Evolutionary conservation across 2,888 invertebrate genomes (phyloP).

Genomic region (Drosophila vallismaia): DNA sequence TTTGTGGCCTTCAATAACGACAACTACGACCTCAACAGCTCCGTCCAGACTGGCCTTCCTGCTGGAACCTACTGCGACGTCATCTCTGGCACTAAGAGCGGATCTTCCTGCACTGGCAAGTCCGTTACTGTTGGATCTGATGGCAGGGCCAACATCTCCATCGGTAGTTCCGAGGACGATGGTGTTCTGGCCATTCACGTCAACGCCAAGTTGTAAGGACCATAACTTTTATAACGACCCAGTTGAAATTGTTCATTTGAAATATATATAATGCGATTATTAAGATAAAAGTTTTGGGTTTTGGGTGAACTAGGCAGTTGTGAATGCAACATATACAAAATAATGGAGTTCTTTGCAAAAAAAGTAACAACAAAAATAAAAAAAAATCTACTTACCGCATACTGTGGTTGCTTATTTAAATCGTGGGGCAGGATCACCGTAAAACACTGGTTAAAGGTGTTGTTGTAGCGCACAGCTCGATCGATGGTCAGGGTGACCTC

Average conservation of each 20-base stretch:
- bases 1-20: neutral
- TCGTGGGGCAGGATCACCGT: conserved; percentile 91
- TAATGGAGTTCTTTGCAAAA: too few species aligned
- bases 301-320: too few species aligned
- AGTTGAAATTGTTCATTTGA: too few species aligned
- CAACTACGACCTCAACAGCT: conserved; percentile 5
- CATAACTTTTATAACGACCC: too few species aligned
- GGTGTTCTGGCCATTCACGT: conserved; percentile 89
- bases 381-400: conserved; percentile 85
- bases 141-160: conserved; percentile 71
- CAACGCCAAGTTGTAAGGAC: conserved; percentile 2
- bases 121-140: conserved; percentile 68
- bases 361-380: too few species aligned
- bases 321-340: too few species aligned
- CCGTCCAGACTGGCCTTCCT: neutral
- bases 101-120: conserved; percentile 78
- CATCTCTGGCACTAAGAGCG: conserved; percentile 88
- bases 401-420: conserved; percentile 89
- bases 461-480: conserved; percentile 93
- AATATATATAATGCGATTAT: too few species aligned
- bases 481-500: conserved; percentile 91
- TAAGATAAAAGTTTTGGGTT: too few species aligned
- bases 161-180: conserved; percentile 84
- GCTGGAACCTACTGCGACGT: conserved; percentile 88
- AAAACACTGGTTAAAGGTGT: conserved; percentile 91